Percentiles rank a stretch among this genome's conserved stretches.
Evolutionary conservation across 2,797 vertebrate genomes (phyloP).

Genomic region (Falco cherrug): DNA sequence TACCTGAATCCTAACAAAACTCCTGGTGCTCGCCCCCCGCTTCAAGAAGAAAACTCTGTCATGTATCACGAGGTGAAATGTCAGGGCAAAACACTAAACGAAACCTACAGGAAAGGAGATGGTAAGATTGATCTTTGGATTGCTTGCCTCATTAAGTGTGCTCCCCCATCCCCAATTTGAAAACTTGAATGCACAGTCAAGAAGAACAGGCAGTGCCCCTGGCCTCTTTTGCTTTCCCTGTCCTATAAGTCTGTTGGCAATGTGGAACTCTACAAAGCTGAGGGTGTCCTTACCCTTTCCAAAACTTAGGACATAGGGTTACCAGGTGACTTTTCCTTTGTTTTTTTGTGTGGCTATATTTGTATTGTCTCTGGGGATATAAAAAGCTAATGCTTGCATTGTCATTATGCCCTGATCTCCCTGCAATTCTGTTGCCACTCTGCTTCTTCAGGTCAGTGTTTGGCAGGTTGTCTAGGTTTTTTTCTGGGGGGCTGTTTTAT

Average conservation of each 20-base stretch:
- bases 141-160: neutral
- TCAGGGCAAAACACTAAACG: slow-evolving; percentile 78
- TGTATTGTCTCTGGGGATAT: neutral
- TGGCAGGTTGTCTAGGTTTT: neutral
- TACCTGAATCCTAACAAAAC: slow-evolving; percentile 84
- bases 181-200: neutral
- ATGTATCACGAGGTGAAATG: slow-evolving; percentile 82
- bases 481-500: neutral
- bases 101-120: slow-evolving; percentile 79
- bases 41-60: slow-evolving; percentile 87
- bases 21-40: slow-evolving; percentile 75
- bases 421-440: neutral
- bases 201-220: neutral
- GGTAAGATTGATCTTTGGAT: slow-evolving; percentile 72
- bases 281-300: neutral
- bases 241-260: neutral
- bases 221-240: neutral
- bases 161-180: fast-evolving
- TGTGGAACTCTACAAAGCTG: neutral
- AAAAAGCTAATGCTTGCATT: neutral
- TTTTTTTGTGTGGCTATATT: neutral
- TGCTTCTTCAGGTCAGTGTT: neutral
- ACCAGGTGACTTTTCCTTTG: neutral
- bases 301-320: neutral
- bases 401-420: neutral